Conservation (phyloP, 2,797 vertebrate species). For the Oreortyx pictus region DNA sequence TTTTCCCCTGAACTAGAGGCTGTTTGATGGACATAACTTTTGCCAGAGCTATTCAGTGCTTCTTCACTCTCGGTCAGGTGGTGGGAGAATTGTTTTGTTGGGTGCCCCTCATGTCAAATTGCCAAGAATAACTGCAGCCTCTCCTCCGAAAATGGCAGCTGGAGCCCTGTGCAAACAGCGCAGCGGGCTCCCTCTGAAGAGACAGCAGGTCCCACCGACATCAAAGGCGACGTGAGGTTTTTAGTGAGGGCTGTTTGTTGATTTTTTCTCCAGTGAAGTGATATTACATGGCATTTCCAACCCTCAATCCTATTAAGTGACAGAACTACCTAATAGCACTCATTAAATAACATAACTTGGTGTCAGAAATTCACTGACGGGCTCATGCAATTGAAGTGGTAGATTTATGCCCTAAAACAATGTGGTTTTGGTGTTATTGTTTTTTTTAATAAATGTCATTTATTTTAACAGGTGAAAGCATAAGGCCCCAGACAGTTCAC, state of each 20-base stretch:
- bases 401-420: conserved; percentile 55
- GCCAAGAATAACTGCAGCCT: conserved; percentile 66
- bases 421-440: neutral
- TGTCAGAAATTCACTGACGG: conserved; percentile 67
- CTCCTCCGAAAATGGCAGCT: conserved; percentile 42
- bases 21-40: neutral
- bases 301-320: conserved; percentile 70
- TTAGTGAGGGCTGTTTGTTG: conserved; percentile 66
- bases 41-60: neutral
- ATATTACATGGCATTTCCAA: conserved; percentile 73
- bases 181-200: conserved; percentile 41
- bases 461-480: conserved; percentile 54
- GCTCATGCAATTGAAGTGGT: conserved; percentile 18
- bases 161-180: conserved; percentile 46
- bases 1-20: neutral
- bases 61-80: neutral
- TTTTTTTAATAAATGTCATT: conserved; percentile 4
- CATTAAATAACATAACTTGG: conserved; percentile 69
- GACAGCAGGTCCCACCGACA: conserved; percentile 46
- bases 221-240: conserved; percentile 42
- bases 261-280: conserved; percentile 70
- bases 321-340: conserved; percentile 71
- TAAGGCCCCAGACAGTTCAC: conserved; percentile 22
- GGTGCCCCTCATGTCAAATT: conserved; percentile 6
- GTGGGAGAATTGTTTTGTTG: neutral